phyloP scores from a whole-genome alignment of 2,113 vertebrate genomes.

The Alexandromys fortis region DNA sequence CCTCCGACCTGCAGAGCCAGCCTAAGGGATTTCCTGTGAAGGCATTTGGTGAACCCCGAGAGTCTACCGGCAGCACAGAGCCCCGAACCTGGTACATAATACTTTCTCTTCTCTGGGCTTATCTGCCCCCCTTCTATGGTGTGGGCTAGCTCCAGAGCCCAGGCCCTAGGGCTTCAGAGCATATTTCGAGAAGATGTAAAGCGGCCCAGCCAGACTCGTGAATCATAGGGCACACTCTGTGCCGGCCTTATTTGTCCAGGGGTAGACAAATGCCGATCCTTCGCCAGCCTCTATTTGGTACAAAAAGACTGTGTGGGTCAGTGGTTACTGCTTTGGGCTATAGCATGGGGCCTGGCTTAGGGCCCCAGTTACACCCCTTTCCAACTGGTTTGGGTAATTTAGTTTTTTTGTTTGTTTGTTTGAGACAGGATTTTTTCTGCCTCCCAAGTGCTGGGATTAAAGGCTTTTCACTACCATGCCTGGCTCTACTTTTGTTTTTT shows the following conservation, averaged over 20 bases:
- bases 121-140: not conserved
- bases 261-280: not conserved
- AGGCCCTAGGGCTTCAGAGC: not conserved
- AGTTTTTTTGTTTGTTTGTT: not conserved
- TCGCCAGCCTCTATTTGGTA: not conserved
- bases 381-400: not conserved
- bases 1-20: not conserved
- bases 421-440: not conserved
- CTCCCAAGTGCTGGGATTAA: not conserved
- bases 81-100: rapidly evolving
- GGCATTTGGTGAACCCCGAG: not conserved
- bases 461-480: not conserved
- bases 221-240: not conserved
- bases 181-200: not conserved
- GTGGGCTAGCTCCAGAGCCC: not conserved
- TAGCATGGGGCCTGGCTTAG: not conserved
- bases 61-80: not conserved
- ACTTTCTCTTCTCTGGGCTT: not conserved
- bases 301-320: not conserved
- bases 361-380: not conserved
- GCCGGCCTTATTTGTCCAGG: not conserved
- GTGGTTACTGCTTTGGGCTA: not conserved
- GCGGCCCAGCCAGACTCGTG: not conserved
- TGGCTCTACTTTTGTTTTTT: not conserved
- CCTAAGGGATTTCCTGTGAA: not conserved